A percentile compares a stretch with the other conserved stretches of the same genome.
These are phyloP conservation scores for Crypturellus tataupa DNA, from an alignment of 2,797 vertebrate species.

Conservation along the genomic window DNA sequence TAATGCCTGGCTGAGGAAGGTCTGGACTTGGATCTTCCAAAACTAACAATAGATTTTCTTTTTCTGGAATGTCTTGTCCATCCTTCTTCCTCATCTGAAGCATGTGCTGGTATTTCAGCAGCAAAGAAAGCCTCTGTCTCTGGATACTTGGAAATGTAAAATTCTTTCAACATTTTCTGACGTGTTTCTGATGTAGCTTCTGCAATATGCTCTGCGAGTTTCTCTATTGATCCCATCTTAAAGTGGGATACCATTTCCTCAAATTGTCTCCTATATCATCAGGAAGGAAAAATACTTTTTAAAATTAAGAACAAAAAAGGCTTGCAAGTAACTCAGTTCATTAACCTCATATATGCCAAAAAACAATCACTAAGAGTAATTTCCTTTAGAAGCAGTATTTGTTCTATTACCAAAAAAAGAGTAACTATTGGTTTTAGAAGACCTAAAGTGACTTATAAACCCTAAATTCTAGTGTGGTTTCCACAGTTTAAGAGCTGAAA, in stretches of 20 bases:
- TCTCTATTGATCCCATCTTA: conserved; percentile 79
- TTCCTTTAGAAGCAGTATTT: not conserved
- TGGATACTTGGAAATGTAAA: conserved; percentile 85
- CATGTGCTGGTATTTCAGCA: conserved; percentile 72
- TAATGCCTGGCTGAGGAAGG: conserved; percentile 3
- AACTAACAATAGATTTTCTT: conserved; percentile 35
- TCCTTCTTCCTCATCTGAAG: not conserved
- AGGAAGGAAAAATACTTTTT: conserved; percentile 57
- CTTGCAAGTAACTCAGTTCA: not conserved
- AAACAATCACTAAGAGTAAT: not conserved
- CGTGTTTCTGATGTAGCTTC: conserved; percentile 84
- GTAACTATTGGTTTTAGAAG: not conserved
- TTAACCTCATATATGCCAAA: not conserved
- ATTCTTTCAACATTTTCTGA: conserved; percentile 85
- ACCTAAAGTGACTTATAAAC: not conserved
- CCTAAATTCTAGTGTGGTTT: not conserved
- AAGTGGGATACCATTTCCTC: conserved; percentile 89
- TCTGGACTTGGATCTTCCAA: conserved; percentile 11
- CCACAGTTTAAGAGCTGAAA: not conserved
- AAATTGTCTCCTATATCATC: conserved; percentile 89
- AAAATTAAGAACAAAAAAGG: not conserved
- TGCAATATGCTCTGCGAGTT: conserved; percentile 85
- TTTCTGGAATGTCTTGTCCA: conserved; percentile 1
- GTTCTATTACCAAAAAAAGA: not conserved
- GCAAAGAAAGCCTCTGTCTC: conserved; percentile 80